A percentile compares a stretch with the other conserved stretches of the same genome.
phyloP scores from a whole-genome alignment of 64 coral and sea anemone genomes.

The Dendrophyllia cribrosa region DNA sequence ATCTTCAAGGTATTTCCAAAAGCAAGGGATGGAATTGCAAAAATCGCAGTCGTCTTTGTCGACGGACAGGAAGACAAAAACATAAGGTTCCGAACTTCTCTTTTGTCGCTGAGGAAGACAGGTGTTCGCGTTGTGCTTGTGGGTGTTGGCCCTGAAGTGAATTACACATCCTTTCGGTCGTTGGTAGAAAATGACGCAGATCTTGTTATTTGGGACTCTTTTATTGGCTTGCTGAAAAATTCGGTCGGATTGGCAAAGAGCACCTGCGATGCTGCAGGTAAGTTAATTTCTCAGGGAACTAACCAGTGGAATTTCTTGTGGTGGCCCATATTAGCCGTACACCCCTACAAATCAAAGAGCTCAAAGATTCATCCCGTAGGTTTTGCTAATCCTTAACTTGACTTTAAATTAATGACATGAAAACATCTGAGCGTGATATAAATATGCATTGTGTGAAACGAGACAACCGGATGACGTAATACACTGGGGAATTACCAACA shows the following conservation, averaged over 20 bases:
- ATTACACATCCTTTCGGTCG: not conserved
- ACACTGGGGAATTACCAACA: no score
- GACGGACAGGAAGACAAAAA: conserved; percentile 7
- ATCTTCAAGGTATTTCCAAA: not conserved
- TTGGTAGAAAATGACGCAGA: conserved; percentile 7
- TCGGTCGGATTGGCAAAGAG: conserved; percentile 6
- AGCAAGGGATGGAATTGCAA: conserved; percentile 5
- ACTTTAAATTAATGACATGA: no score
- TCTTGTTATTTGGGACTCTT: not conserved
- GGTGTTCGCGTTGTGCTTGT: conserved; percentile 53
- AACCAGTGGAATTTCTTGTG: no score
- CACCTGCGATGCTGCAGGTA: not conserved
- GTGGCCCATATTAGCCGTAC: no score
- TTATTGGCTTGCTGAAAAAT: not conserved
- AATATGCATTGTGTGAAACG: no score
- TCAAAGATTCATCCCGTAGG: no score
- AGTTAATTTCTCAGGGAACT: not conserved
- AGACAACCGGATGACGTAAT: no score
- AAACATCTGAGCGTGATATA: no score
- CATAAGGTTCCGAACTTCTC: not conserved
- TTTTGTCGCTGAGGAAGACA: conserved; percentile 17
- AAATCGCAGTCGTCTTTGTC: conserved; percentile 6
- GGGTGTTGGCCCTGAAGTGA: conserved; percentile 18
- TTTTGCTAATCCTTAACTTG: no score
- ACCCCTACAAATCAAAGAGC: no score